A percentile compares a stretch with the other conserved stretches of the same genome.
These are phyloP conservation scores for Solea solea DNA, from an alignment of 2,113 vertebrate genomes.

Conservation along the genomic window DNA sequence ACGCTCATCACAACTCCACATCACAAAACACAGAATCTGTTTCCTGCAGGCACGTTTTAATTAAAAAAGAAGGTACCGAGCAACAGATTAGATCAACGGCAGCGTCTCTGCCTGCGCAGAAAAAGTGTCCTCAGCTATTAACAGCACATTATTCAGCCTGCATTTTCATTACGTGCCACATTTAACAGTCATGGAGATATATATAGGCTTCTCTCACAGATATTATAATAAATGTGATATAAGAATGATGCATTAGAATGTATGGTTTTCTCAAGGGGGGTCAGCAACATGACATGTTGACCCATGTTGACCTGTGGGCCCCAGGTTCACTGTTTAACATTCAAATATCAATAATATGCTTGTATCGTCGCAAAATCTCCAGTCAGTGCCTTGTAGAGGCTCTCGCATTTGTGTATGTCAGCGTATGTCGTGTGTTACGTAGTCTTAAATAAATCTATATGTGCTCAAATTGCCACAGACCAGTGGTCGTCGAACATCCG, in stretches of 20 bases:
- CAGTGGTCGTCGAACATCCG: too few relatives aligned
- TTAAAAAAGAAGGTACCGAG: constrained; percentile 35
- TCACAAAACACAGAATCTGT: constrained; percentile 30
- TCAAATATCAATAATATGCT: neutral
- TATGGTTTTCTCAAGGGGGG: neutral
- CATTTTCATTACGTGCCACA: neutral
- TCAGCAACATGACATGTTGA: neutral
- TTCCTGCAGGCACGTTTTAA: constrained; percentile 43
- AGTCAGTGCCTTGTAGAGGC: neutral
- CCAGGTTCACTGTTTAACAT: constrained; percentile 1
- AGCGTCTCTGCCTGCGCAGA: constrained; percentile 5
- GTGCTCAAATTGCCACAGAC: too few relatives aligned
- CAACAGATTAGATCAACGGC: constrained; percentile 15
- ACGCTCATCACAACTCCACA: constrained; percentile 29
- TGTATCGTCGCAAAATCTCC: neutral
- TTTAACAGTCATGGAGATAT: neutral
- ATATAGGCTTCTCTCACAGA: neutral
- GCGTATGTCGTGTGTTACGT: too few relatives aligned
- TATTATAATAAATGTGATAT: neutral
- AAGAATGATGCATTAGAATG: constrained; percentile 12
- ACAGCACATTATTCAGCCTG: neutral
- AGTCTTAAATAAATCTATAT: too few relatives aligned
- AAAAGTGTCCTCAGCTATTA: constrained; percentile 17
- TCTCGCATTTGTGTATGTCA: neutral
- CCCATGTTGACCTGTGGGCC: neutral